phyloP scores from a whole-genome alignment of 2,113 vertebrate genomes.

The Aythya baeri region DNA sequence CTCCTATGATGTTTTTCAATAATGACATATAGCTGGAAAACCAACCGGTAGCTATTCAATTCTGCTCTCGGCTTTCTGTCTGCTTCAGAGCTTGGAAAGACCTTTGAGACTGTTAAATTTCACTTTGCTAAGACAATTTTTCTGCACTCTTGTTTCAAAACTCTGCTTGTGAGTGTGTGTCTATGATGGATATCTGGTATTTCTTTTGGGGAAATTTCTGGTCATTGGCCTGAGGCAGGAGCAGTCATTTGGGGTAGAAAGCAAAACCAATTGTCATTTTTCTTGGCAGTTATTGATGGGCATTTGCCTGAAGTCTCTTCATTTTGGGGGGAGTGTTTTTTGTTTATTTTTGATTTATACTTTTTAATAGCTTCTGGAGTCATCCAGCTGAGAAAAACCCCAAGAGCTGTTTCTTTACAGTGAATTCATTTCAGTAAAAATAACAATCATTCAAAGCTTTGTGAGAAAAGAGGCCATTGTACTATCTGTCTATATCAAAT shows the following conservation, averaged over 20 bases:
- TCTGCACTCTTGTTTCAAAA: neutral
- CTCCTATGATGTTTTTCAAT: neutral
- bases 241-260: neutral
- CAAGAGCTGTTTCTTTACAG: neutral
- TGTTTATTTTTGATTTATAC: conserved; percentile 36
- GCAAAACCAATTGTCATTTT: neutral
- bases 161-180: neutral
- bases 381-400: neutral
- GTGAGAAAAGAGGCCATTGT: neutral
- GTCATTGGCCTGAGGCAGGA: neutral
- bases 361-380: conserved; percentile 18
- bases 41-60: neutral
- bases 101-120: neutral
- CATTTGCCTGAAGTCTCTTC: neutral
- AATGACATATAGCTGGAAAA: neutral
- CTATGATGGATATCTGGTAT: neutral
- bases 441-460: neutral
- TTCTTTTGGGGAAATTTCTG: neutral
- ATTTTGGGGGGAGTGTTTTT: neutral
- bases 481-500: neutral
- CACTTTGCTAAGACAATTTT: neutral
- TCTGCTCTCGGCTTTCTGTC: neutral
- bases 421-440: neutral
- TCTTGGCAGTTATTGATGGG: conserved; percentile 10
- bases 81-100: conserved; percentile 5